Evolutionary conservation across 2,113 vertebrate genomes (phyloP).

Genomic region (Gallinago jamesoni): DNA sequence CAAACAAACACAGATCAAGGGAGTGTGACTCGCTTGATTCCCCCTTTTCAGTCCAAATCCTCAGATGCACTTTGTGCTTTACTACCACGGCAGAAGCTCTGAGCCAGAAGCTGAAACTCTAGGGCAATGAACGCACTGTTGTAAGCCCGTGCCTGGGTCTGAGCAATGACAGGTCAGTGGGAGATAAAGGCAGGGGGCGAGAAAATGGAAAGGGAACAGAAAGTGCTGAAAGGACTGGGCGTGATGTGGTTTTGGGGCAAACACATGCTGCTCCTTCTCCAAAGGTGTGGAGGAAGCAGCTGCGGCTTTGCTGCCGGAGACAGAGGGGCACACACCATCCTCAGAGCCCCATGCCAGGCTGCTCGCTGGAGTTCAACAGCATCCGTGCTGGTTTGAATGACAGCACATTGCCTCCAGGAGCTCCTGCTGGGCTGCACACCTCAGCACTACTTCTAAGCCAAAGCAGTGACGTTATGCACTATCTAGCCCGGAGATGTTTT

Average conservation of each 20-base stretch:
- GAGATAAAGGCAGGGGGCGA: background rate
- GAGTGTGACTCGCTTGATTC: background rate
- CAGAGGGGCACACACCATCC: background rate
- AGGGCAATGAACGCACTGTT: background rate
- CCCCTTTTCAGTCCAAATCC: background rate
- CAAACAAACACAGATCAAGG: background rate
- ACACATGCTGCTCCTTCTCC: background rate
- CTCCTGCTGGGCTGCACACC: constrained; percentile 18
- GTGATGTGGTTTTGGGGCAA: background rate
- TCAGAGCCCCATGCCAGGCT: background rate
- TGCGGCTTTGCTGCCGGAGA: background rate
- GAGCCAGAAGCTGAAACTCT: background rate
- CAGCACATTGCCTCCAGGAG: constrained; percentile 23
- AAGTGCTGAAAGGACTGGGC: background rate
- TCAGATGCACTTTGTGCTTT: background rate
- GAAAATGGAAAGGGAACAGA: background rate
- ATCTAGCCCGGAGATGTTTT: background rate
- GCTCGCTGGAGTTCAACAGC: background rate
- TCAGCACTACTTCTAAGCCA: constrained; percentile 8
- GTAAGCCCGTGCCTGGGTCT: background rate
- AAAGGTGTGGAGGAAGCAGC: background rate
- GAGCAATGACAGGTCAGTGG: background rate
- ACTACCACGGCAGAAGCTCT: background rate
- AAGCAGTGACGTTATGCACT: background rate
- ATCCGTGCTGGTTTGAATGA: background rate